Conservation (phyloP, 2,888 invertebrate species). For the Pristionchus entomophagus region DNA sequence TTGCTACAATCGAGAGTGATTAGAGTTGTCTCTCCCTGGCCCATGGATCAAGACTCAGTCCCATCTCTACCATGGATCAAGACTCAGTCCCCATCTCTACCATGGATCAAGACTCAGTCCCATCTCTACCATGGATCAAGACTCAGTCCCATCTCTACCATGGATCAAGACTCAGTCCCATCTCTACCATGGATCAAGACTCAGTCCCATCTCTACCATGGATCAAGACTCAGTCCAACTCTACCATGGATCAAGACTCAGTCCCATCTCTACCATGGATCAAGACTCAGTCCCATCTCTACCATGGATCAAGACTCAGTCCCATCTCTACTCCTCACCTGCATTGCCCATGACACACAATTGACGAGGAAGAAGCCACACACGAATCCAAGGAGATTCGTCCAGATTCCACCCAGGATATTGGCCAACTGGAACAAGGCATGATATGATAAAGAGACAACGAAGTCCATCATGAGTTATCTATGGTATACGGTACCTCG, state of each 20-base stretch:
- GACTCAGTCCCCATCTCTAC: no score
- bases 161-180: no score
- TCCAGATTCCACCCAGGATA: slow-evolving; percentile 61
- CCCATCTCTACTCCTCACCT: slow-evolving; percentile 8
- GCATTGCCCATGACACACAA: slow-evolving; percentile 27
- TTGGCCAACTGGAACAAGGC: not conserved
- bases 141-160: no score
- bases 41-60: no score
- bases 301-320: no score
- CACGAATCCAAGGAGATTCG: slow-evolving; percentile 62
- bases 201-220: not conserved
- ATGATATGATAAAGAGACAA: not conserved
- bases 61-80: not conserved
- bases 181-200: no score
- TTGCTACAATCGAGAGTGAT: slow-evolving; percentile 47
- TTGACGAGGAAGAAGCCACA: slow-evolving; percentile 63
- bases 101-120: no score
- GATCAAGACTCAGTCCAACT: not conserved
- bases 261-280: no score
- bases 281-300: no score
- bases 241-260: no score
- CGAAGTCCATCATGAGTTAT: slow-evolving; percentile 31
- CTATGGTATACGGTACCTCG: slow-evolving; percentile 43
- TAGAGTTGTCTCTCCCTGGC: not conserved
- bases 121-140: no score